A percentile compares a stretch with the other conserved stretches of the same genome.
phyloP scores from a whole-genome alignment of 2,888 invertebrate species.

The Tetropium fuscum region DNA sequence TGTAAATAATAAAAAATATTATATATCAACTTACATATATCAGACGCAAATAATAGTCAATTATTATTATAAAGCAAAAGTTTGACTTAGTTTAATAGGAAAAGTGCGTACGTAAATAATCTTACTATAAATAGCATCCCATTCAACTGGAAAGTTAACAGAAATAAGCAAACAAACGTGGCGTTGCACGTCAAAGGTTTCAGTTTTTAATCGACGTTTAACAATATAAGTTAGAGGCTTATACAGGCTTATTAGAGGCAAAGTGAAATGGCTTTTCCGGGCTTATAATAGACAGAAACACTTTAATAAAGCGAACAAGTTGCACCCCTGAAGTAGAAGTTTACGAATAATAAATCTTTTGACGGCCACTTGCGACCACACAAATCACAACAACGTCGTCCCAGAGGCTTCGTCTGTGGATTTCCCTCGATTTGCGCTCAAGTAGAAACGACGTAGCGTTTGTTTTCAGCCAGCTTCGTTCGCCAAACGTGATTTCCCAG shows the following conservation, averaged over 20 bases:
- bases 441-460: slow-evolving; percentile 45
- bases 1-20: too few species aligned
- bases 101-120: too few species aligned
- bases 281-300: slow-evolving; percentile 37
- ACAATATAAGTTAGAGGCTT: not conserved
- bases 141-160: too few species aligned
- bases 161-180: too few species aligned
- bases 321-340: slow-evolving; percentile 34
- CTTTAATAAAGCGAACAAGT: slow-evolving; percentile 44
- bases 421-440: slow-evolving; percentile 47
- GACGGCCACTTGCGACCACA: slow-evolving; percentile 42
- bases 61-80: too few species aligned
- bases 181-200: not conserved
- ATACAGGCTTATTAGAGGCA: slow-evolving; percentile 4
- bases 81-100: too few species aligned
- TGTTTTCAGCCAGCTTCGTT: slow-evolving; percentile 47
- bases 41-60: too few species aligned
- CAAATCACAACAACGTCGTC: slow-evolving; percentile 48
- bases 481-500: slow-evolving; percentile 43
- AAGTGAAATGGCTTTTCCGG: slow-evolving; percentile 6
- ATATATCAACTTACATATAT: too few species aligned
- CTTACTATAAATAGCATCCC: too few species aligned
- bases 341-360: slow-evolving; percentile 47
- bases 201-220: not conserved
- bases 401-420: slow-evolving; percentile 35